These are phyloP conservation scores for Drosophila affinis DNA, from an alignment of 2,888 invertebrate genomes.

Conservation along the genomic window DNA sequence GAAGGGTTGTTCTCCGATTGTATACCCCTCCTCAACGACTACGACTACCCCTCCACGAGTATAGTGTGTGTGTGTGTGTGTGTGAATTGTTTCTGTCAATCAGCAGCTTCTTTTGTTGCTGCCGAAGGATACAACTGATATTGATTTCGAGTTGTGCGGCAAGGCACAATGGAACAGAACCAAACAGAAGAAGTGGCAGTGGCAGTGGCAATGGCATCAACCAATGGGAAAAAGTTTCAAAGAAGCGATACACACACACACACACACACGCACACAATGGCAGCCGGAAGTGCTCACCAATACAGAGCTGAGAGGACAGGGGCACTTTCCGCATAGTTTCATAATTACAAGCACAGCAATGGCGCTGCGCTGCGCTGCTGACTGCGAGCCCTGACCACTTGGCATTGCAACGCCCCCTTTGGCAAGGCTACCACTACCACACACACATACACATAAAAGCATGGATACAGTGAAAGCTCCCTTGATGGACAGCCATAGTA, in stretches of 20 bases:
- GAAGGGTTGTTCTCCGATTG: slow-evolving; percentile 68
- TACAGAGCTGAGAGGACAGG: background rate
- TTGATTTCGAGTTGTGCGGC: slow-evolving; percentile 71
- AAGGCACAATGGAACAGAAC: slow-evolving; percentile 56
- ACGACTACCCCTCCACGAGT: background rate
- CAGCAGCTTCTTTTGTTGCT: slow-evolving; percentile 76
- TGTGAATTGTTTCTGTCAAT: slow-evolving; percentile 78
- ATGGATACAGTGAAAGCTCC: slow-evolving; percentile 4
- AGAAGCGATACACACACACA: slow-evolving; percentile 46
- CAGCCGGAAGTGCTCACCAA: slow-evolving; percentile 33
- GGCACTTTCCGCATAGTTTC: slow-evolving; percentile 62
- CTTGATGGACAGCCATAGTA: background rate
- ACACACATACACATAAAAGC: background rate
- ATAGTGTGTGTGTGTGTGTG: slow-evolving; percentile 23
- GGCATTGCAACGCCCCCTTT: slow-evolving; percentile 47
- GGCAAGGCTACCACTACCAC: background rate
- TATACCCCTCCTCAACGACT: slow-evolving; percentile 18
- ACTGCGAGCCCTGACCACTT: slow-evolving; percentile 53
- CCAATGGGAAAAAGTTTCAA: slow-evolving; percentile 75
- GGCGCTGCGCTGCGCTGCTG: slow-evolving; percentile 49
- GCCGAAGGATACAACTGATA: slow-evolving; percentile 78
- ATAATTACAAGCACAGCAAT: slow-evolving; percentile 70
- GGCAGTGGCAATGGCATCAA: slow-evolving; percentile 32
- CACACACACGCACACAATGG: slow-evolving; percentile 32
- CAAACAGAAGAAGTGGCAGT: background rate